Base-by-base conservation (phyloP, 2,113 vertebrate species). In the Hyperopisus bebe region DNA sequence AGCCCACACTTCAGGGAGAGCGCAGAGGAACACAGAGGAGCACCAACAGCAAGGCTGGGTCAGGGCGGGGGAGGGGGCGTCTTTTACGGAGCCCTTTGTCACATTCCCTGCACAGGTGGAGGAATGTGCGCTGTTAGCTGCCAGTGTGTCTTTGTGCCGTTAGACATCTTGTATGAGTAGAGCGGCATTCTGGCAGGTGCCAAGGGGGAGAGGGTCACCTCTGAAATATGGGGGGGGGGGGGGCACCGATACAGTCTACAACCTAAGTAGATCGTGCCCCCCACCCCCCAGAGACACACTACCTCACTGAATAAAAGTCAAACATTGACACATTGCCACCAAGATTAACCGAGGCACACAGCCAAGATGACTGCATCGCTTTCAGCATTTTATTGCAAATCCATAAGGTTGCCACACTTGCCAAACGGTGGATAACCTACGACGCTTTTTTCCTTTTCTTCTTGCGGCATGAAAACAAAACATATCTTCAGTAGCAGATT, bases 71-170 rank as follows among this genome's bases (percentile, higher is more conserved):
- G n/a, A 66, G 62, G 62, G 55, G 62, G 13, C 1, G 11, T 58
- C 50, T 19, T 55, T 58, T 19, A 47, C 7, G 19, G 86, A 51
- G 31, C 51, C 31, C 50, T 88, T 42, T 5, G 3, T n/a, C 62
- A 90, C 92, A 94, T 92, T 93, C 93, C 91, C 94, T 93, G 94
- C 91, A 92, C 90, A 66, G 83, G 80, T 39, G 89, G 93, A 94
- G 93, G 93, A 94, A 95, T 94, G 92, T 89, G 35, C 17, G 35
- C 91, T 53, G 47, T 88, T 83, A 58, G 90, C 70, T 91, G 90
- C 90, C 91, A 70, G 55, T 47, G 50, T 21, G n/a, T 88, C 15
- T 70, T 62, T 88, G 21, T 88, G 58, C 62, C n/a, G 10, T 88
- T 48, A 88, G 58, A 46, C 62, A 70, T 9, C 5, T 80, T 27